These are phyloP conservation scores for Amphilophus citrinellus DNA, from an alignment of 2,113 vertebrate genomes.

Conservation along the genomic window DNA sequence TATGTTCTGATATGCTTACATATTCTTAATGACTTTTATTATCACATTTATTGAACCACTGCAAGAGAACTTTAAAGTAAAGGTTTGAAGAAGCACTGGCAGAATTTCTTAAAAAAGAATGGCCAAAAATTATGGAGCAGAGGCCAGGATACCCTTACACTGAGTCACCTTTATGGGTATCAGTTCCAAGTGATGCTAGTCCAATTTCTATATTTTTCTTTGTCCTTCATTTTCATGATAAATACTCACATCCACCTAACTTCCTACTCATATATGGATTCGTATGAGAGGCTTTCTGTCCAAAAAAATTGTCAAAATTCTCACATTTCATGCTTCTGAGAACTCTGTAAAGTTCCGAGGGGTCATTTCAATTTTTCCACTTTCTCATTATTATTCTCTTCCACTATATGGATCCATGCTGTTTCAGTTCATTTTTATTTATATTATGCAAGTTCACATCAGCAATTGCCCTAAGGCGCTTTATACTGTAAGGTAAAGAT, in stretches of 20 bases:
- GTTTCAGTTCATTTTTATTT: slow-evolving; percentile 5
- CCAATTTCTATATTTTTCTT: background rate
- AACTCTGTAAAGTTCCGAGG: background rate
- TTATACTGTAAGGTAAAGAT: background rate
- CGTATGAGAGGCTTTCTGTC: background rate
- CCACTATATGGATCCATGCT: background rate
- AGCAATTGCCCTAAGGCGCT: background rate
- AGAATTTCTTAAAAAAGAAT: background rate
- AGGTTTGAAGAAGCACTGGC: background rate
- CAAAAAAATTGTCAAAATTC: background rate
- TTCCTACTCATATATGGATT: background rate
- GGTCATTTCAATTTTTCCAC: background rate
- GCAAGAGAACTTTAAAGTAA: background rate
- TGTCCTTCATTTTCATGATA: no score
- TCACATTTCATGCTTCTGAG: background rate
- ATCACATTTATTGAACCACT: background rate
- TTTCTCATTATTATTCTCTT: background rate
- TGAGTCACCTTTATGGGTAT: background rate
- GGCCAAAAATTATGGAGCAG: background rate
- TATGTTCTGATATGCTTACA: background rate
- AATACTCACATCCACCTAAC: background rate
- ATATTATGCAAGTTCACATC: background rate
- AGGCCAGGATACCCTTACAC: background rate
- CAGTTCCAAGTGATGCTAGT: background rate
- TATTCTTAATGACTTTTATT: background rate